Evolutionary conservation across 2,888 invertebrate species (phyloP).

Genomic region (Lasioglossum malachurum): DNA sequence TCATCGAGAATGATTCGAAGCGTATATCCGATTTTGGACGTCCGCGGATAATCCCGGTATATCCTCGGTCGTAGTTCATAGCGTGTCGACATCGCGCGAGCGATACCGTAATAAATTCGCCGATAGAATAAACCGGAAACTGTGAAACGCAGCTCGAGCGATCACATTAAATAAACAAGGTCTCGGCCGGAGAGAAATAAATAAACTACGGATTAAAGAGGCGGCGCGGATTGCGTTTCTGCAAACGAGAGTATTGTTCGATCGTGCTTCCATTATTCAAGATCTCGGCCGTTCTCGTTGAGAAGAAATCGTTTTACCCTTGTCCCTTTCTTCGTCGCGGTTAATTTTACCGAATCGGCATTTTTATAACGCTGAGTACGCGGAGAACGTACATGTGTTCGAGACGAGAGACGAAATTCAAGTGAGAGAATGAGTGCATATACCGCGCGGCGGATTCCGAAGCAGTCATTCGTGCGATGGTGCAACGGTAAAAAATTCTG

Average conservation of each 20-base stretch:
- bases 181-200: neutral
- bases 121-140: neutral
- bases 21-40: neutral
- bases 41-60: neutral
- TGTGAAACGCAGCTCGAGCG: neutral
- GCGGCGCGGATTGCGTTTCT: neutral
- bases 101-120: neutral
- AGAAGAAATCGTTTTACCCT: neutral
- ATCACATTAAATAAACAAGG: neutral
- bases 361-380: neutral
- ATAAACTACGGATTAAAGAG: neutral
- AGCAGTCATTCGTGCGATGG: neutral
- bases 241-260: constrained; percentile 10
- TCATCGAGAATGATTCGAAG: neutral
- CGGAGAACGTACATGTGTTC: neutral
- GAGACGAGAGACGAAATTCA: neutral
- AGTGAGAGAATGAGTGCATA: neutral
- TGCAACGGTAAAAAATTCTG: neutral
- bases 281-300: constrained; percentile 3
- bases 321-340: neutral
- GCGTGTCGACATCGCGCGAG: neutral
- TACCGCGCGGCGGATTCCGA: neutral
- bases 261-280: neutral
- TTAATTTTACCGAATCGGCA: neutral
- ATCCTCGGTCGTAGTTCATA: neutral